Evolutionary conservation across 2,113 vertebrate species (phyloP).

Genomic region (Nanorana parkeri): DNA sequence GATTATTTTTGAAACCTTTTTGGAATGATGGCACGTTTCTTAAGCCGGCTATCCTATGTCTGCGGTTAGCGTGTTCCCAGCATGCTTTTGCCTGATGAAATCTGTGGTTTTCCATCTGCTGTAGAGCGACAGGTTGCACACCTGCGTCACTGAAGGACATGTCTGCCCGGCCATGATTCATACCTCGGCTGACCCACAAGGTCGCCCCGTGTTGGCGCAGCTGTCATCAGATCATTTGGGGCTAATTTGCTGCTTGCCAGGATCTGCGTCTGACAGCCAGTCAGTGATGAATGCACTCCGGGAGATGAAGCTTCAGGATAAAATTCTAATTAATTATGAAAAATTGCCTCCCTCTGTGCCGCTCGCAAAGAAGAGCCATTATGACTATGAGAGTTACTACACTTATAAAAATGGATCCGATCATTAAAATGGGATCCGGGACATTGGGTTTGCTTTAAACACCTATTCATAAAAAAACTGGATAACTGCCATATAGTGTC

Average conservation of each 20-base stretch:
- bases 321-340: conserved; percentile 43
- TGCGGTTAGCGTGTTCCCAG: too few relatives aligned
- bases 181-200: neutral
- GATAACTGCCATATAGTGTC: too few relatives aligned
- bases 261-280: conserved; percentile 12
- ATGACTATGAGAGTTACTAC: neutral
- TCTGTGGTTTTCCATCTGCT: too few relatives aligned
- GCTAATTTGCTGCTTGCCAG: conserved; percentile 2
- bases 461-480: too few relatives aligned
- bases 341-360: conserved; percentile 18
- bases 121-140: too few relatives aligned
- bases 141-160: too few relatives aligned
- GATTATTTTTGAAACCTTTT: too few relatives aligned
- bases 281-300: conserved; percentile 3
- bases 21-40: too few relatives aligned
- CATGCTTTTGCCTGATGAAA: too few relatives aligned
- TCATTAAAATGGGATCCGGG: neutral
- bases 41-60: too few relatives aligned
- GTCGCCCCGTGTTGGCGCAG: neutral
- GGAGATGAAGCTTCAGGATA: conserved; percentile 33
- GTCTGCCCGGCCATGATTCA: too few relatives aligned
- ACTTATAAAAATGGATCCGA: neutral
- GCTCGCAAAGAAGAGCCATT: conserved; percentile 20
- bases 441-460: too few relatives aligned
- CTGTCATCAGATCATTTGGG: conserved; percentile 3